Evolutionary conservation across 1,140 invertebrate species (phyloP), one percentile per base, ranked within the genome.

Genomic region (Cardiocondyla obscurior): DNA sequence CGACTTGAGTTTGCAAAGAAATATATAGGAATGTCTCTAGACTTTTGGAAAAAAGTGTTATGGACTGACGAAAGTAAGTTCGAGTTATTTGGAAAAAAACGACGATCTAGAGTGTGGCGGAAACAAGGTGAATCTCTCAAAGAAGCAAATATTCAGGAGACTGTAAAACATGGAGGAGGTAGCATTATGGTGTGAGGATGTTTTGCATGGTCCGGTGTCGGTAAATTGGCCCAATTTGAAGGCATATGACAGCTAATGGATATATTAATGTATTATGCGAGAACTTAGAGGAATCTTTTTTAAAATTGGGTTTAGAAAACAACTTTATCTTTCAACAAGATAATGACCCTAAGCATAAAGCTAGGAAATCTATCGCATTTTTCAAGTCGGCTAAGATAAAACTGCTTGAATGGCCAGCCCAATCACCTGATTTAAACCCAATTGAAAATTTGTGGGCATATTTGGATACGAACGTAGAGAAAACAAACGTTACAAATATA

Each of bases 391-490:
- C 42, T 39, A 51, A 25, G 16, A 5, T 72, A 42, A 44, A 81
- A 25, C 28, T 72, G 10, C 55, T 81, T 5, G 16, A 72, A 44
- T 64, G 46, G 46, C 39, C 60, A 2, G 30, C 51, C 22, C 62
- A 74, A 65, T 51, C 22, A 46, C 19, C 42, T 25, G 60, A 60
- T 36, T 39, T 69, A 8, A 85, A 82, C 22, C 14, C 42, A 0
- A 81, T 74, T 44, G 51, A 81, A 69, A 30, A 81, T 72, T 5
- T 85, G 1, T 85, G 36, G 39, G 28, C 44, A 67, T 36, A 83
- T 73, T 25, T 64, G 16, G 28, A 73, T 30, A 4, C 19, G 0
- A 73, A 82, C n/a, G 12, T 62, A 7, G 51, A 73, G 39, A 49
- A 60, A 74, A 72, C 58, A 16, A 73, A 33, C 6, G 28, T 62